Evolutionary conservation across 2,797 vertebrate species (phyloP).

Genomic region (Chiroxiphia lanceolata): DNA sequence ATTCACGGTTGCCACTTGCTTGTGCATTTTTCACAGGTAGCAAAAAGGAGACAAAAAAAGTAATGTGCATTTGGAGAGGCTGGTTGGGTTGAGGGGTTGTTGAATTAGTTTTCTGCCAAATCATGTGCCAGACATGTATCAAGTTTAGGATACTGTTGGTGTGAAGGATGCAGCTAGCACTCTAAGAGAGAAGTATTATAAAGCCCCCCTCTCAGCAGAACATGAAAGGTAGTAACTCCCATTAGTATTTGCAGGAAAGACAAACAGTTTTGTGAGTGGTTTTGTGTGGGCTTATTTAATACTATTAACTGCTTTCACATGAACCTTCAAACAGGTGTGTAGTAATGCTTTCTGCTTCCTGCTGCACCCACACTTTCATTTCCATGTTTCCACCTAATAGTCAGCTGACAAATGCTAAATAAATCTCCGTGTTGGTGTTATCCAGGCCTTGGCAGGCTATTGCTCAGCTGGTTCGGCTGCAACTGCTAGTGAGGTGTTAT

Average conservation of each 20-base stretch:
- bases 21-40: neutral
- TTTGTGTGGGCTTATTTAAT: neutral
- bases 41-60: neutral
- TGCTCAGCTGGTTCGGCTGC: neutral
- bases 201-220: neutral
- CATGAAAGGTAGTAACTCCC: neutral
- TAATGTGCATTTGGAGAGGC: neutral
- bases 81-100: neutral
- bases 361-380: neutral
- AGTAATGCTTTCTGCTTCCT: neutral
- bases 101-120: neutral
- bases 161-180: neutral
- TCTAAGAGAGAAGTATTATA: neutral
- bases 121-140: neutral
- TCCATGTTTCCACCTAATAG: neutral
- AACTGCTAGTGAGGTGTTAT: neutral
- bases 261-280: neutral
- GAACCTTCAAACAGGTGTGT: neutral
- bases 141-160: neutral
- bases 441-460: neutral
- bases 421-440: neutral
- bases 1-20: neutral
- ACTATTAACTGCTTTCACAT: neutral
- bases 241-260: neutral
- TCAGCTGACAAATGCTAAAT: neutral